These are phyloP conservation scores for Emesis furor DNA, from an alignment of 2,888 invertebrate genomes.

Conservation along the genomic window DNA sequence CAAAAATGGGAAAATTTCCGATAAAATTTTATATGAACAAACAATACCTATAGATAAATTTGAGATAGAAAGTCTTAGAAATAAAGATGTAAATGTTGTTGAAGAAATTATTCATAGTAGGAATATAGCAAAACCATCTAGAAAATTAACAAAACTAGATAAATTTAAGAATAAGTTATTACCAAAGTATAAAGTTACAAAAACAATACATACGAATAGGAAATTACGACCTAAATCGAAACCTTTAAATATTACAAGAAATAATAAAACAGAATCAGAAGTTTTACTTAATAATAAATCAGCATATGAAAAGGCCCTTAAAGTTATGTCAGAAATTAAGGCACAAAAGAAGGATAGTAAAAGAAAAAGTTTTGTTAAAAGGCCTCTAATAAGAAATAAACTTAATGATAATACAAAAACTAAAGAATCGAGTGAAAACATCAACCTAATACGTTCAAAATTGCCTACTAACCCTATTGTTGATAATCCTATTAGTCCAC, in stretches of 20 bases:
- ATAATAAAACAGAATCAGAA: constrained; percentile 67
- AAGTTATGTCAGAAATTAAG: constrained; percentile 83
- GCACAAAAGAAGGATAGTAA: constrained; percentile 65
- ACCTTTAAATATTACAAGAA: constrained; percentile 56
- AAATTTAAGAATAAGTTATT: constrained; percentile 81
- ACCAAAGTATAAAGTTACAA: constrained; percentile 83
- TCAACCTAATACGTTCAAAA: not conserved
- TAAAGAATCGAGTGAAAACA: not conserved
- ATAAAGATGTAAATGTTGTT: constrained; percentile 8
- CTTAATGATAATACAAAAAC: constrained; percentile 19
- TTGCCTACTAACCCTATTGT: not conserved
- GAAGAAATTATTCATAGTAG: constrained; percentile 28
- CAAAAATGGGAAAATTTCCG: not conserved
- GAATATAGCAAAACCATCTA: constrained; percentile 69
- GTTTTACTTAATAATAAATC: constrained; percentile 80
- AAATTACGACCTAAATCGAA: constrained; percentile 73
- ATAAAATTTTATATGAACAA: not conserved
- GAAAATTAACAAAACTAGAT: constrained; percentile 81
- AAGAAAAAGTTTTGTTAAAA: constrained; percentile 35
- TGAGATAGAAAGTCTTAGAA: constrained; percentile 1
- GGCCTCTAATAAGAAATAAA: constrained; percentile 17
- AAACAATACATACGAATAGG: constrained; percentile 59
- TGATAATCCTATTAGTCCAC: not conserved
- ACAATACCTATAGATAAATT: not conserved
- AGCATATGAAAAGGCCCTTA: constrained; percentile 84